These are phyloP conservation scores for Caenorhabditis imperialis DNA, from an alignment of 2,888 invertebrate genomes.

Conservation along the genomic window DNA sequence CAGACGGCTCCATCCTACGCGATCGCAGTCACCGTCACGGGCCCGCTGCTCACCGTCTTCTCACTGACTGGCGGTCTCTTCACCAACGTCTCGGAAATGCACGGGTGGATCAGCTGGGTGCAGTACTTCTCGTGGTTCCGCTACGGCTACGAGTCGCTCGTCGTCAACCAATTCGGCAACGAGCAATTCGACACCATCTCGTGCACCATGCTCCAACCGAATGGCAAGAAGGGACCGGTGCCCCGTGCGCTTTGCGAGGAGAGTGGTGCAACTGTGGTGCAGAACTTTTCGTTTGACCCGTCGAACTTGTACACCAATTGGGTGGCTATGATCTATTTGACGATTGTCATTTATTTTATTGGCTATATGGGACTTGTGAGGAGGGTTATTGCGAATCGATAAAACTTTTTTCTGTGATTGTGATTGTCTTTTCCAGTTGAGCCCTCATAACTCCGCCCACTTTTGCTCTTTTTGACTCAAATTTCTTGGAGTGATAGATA, in stretches of 20 bases:
- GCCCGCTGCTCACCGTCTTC: conserved; percentile 73
- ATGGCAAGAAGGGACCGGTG: conserved; percentile 5
- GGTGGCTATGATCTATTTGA: conserved; percentile 63
- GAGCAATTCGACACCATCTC: conserved; percentile 81
- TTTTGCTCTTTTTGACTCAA: too few species aligned
- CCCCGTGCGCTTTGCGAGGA: conserved; percentile 31
- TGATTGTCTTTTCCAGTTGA: too few species aligned
- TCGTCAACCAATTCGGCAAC: conserved; percentile 66
- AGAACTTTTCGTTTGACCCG: conserved; percentile 59
- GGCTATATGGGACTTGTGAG: conserved; percentile 71
- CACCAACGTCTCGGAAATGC: conserved; percentile 70
- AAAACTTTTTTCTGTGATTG: conserved; percentile 1
- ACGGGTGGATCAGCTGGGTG: conserved; percentile 70
- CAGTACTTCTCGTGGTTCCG: conserved; percentile 70
- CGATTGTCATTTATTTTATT: conserved; percentile 62
- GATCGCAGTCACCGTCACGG: conserved; percentile 72
- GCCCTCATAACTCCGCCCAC: too few species aligned
- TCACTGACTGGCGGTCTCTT: conserved; percentile 74
- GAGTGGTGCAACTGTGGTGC: conserved; percentile 49
- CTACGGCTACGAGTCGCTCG: conserved; percentile 80
- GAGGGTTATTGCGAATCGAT: conserved; percentile 55
- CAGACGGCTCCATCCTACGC: conserved; percentile 70
- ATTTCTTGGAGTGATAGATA: too few species aligned
- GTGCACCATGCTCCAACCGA: conserved; percentile 32
- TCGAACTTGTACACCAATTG: conserved; percentile 66